phyloP scores from a whole-genome alignment of 2,113 vertebrate species.

The Gopherus flavomarginatus region DNA sequence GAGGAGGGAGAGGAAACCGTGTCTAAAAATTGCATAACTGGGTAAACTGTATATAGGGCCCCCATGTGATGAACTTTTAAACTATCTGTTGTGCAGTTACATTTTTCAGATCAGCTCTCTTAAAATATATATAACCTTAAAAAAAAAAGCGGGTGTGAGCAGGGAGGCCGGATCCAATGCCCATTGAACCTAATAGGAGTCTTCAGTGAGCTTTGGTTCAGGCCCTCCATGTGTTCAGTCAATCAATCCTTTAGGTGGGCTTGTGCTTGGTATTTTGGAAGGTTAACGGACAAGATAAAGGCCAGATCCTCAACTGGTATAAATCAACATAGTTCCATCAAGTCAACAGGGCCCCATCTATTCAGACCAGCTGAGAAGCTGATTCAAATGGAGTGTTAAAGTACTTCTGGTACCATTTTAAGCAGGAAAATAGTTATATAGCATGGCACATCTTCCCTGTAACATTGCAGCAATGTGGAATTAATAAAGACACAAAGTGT shows the following conservation, averaged over 20 bases:
- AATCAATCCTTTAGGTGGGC: not conserved
- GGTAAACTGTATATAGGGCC: not conserved
- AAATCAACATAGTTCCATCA: slow-evolving; percentile 1
- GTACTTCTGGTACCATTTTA: slow-evolving; percentile 14
- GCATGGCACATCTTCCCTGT: not conserved
- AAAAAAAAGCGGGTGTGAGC: not conserved
- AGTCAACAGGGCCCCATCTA: slow-evolving; percentile 8
- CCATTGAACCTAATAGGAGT: not conserved
- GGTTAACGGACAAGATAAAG: slow-evolving; percentile 6
- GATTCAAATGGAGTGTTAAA: slow-evolving; percentile 31
- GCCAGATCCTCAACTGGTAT: not conserved
- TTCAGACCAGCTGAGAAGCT: not conserved
- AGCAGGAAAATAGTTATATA: not conserved
- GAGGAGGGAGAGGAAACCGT: not conserved
- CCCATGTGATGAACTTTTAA: not conserved
- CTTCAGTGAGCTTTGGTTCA: not conserved
- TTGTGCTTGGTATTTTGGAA: not conserved
- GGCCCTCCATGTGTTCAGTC: not conserved
- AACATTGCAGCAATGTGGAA: not conserved
- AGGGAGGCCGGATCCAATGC: not conserved
- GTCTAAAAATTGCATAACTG: not conserved
- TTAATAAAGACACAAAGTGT: not conserved
- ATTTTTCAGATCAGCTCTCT: not conserved
- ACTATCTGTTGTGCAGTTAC: not conserved
- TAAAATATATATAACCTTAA: not conserved